Conservation (phyloP, 92 coral and sea anemone species). For the Diadumene lineata region DNA sequence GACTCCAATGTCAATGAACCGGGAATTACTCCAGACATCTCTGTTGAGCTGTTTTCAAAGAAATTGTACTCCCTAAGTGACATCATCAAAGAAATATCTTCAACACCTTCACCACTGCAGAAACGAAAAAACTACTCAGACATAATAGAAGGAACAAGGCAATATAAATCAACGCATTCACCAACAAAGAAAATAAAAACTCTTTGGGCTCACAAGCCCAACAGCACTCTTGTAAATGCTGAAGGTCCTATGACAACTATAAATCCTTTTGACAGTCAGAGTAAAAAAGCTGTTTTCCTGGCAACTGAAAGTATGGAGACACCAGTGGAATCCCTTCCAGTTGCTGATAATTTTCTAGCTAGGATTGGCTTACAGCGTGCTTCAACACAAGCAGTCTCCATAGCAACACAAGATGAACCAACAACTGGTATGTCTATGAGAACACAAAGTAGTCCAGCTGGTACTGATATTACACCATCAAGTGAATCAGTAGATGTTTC, state of each 20-base stretch:
- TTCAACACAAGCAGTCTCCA: neutral
- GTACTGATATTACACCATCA: no score
- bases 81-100: slow-evolving; percentile 13
- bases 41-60: neutral
- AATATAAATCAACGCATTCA: neutral
- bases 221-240: neutral
- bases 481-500: no score
- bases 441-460: no score
- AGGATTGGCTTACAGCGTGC: neutral
- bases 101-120: neutral
- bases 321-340: no score
- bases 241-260: neutral
- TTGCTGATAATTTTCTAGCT: no score
- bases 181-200: neutral
- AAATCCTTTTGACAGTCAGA: no score
- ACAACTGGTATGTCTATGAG: neutral
- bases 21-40: no score
- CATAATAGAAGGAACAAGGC: neutral
- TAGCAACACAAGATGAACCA: neutral
- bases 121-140: neutral
- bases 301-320: no score
- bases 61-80: slow-evolving; percentile 23
- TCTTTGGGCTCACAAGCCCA: neutral
- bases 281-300: no score
- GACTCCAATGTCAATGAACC: neutral